These are phyloP conservation scores for Psettodes erumei DNA, from an alignment of 2,113 vertebrate genomes.

Conservation along the genomic window DNA sequence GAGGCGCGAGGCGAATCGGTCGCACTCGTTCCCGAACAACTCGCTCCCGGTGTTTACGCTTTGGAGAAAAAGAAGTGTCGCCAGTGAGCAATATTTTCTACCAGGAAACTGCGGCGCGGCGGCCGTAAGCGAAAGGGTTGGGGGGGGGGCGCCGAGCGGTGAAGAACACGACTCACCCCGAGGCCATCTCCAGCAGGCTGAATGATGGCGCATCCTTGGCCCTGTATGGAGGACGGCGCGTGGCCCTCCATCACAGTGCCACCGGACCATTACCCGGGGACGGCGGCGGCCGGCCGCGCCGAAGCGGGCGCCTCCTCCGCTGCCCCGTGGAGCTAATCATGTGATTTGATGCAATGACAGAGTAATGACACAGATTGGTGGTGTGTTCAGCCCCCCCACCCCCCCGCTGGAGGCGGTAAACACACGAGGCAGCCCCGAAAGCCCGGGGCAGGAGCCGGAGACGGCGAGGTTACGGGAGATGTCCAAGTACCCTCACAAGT, in stretches of 20 bases:
- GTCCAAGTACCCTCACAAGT: constrained; percentile 79
- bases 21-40: constrained; percentile 47
- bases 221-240: constrained; percentile 78
- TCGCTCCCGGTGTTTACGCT: constrained; percentile 59
- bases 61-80: constrained; percentile 44
- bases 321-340: constrained; percentile 86
- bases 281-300: constrained; percentile 59
- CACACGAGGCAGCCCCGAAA: constrained; percentile 51
- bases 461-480: constrained; percentile 68
- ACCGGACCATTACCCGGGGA: constrained; percentile 83
- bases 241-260: constrained; percentile 80
- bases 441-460: constrained; percentile 45
- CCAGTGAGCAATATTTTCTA: constrained; percentile 52
- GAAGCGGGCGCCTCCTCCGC: constrained; percentile 72
- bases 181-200: constrained; percentile 79
- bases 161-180: constrained; percentile 75
- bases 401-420: constrained; percentile 77
- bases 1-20: constrained; percentile 12
- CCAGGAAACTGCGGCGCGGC: constrained; percentile 46
- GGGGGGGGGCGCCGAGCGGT: constrained; percentile 66
- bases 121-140: constrained; percentile 66
- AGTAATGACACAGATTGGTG: constrained; percentile 84
- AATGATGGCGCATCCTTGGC: constrained; percentile 83
- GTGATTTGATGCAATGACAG: constrained; percentile 87
- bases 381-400: constrained; percentile 78